Evolutionary conservation across 2,888 invertebrate genomes (phyloP).

Genomic region (Hyposoter dolosus): DNA sequence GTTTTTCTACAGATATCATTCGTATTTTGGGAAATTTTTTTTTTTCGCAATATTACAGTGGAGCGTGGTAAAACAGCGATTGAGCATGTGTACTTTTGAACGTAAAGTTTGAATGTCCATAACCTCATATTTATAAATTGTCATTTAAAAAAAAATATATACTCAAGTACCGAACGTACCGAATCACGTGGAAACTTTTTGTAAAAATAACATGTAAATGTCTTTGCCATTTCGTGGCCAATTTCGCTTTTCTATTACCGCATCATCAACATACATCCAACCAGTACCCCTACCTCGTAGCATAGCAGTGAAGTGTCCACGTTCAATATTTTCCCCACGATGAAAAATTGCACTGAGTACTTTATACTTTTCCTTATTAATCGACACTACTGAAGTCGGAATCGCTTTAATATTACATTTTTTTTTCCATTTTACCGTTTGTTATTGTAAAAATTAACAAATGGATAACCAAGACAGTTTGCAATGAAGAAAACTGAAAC

Average conservation of each 20-base stretch:
- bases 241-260: slow-evolving; percentile 12
- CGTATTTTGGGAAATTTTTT: too few relatives aligned
- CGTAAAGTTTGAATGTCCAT: not conserved
- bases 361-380: slow-evolving; percentile 18
- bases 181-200: slow-evolving; percentile 22
- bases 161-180: too few relatives aligned
- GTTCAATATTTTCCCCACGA: slow-evolving; percentile 5
- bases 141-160: not conserved
- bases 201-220: slow-evolving; percentile 23
- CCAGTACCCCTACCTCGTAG: not conserved
- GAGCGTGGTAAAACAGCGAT: too few relatives aligned
- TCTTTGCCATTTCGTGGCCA: slow-evolving; percentile 27
- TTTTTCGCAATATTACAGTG: not conserved
- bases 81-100: too few relatives aligned
- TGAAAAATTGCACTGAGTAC: slow-evolving; percentile 41
- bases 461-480: slow-evolving; percentile 12
- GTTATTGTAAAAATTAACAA: too few relatives aligned
- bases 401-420: too few relatives aligned
- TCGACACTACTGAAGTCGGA: not conserved
- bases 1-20: not conserved
- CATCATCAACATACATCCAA: slow-evolving; percentile 17
- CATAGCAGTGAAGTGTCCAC: not conserved
- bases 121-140: not conserved
- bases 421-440: too few relatives aligned
- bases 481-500: too few relatives aligned